These are phyloP conservation scores for Amblyopsis rosae DNA, from an alignment of 2,113 vertebrate species.

Conservation along the genomic window DNA sequence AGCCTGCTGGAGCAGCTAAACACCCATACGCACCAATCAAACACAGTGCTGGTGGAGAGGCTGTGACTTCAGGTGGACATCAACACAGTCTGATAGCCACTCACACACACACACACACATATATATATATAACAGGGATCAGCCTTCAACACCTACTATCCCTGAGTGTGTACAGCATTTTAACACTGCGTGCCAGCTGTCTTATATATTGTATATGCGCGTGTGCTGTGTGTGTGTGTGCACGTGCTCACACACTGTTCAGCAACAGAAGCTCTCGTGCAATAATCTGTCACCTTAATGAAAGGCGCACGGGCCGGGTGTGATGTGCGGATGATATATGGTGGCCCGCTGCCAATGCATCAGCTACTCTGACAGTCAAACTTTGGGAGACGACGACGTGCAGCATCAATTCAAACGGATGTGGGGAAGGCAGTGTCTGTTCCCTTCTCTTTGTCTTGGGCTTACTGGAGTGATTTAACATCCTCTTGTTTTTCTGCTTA, in stretches of 20 bases:
- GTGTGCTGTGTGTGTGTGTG: conserved; percentile 33
- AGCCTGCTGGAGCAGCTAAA: conserved; percentile 45
- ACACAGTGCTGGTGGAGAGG: conserved; percentile 18
- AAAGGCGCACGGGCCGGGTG: conserved; percentile 55
- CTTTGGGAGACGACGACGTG: conserved; percentile 67
- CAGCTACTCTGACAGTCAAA: conserved; percentile 69
- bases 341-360: conserved; percentile 69
- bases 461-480: conserved; percentile 65
- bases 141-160: conserved; percentile 19
- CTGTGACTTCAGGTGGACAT: conserved; percentile 34
- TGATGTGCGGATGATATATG: conserved; percentile 72
- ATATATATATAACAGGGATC: conserved; percentile 4
- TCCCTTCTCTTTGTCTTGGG: conserved; percentile 46
- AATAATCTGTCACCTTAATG: conserved; percentile 74
- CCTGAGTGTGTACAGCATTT: conserved; percentile 21
- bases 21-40: conserved; percentile 48
- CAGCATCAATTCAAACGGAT: conserved; percentile 69
- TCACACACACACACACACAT: not conserved
- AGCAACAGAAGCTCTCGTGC: conserved; percentile 49
- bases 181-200: conserved; percentile 31
- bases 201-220: conserved; percentile 29
- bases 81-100: conserved; percentile 31
- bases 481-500: conserved; percentile 55
- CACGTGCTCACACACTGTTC: conserved; percentile 30
- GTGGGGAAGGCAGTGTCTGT: conserved; percentile 35